A percentile compares a stretch with the other conserved stretches of the same genome.
phyloP scores from a whole-genome alignment of 2,888 invertebrate species.

The Dynastes grantii region DNA sequence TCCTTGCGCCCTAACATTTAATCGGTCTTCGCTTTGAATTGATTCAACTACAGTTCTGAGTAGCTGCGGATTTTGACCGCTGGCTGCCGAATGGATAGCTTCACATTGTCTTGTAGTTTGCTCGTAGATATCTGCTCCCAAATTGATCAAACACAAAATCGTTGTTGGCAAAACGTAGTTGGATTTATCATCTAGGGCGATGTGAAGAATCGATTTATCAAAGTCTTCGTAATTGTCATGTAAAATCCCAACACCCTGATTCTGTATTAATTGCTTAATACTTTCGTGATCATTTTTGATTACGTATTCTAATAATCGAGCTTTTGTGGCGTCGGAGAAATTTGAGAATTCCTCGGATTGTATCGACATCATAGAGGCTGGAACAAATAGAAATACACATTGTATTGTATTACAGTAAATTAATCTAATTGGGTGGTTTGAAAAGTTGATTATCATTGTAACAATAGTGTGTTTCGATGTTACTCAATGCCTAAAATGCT shows the following conservation, averaged over 20 bases:
- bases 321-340: background rate
- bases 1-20: constrained; percentile 60
- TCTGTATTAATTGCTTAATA: background rate
- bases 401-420: no score
- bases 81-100: constrained; percentile 79
- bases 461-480: no score
- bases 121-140: constrained; percentile 76
- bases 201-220: constrained; percentile 70
- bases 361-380: constrained; percentile 8
- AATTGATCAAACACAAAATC: constrained; percentile 74
- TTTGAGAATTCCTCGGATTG: background rate
- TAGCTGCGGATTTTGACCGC: constrained; percentile 70
- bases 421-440: no score
- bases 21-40: constrained; percentile 52
- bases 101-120: constrained; percentile 66
- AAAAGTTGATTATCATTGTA: no score
- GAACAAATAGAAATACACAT: background rate
- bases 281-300: background rate
- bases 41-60: constrained; percentile 71
- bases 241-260: background rate
- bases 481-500: no score
- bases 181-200: constrained; percentile 75
- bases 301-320: constrained; percentile 11
- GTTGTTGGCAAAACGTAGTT: constrained; percentile 73
- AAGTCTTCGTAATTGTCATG: constrained; percentile 73